Base-by-base conservation (phyloP, 1,140 invertebrate genomes). In the Dysdera silvatica region DNA sequence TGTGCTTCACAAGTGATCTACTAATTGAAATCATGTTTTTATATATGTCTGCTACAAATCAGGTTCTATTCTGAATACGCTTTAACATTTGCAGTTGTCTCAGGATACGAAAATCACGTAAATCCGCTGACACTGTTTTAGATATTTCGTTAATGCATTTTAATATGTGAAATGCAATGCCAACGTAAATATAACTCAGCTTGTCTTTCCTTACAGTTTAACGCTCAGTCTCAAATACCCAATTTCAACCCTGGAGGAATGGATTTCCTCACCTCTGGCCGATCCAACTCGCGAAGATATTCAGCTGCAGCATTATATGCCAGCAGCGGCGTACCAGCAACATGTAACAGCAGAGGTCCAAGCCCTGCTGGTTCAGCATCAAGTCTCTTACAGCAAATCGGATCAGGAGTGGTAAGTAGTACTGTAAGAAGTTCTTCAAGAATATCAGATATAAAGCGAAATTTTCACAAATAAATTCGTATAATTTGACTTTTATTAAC, bases 401-500 rank as follows among this genome's bases (percentile, higher is more conserved):
- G 73, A 56, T 72, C 73, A n/a, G 71, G 71, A 54, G 71, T 74
- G 61, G 72, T 73, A 67, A 70, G 72, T 55, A 12, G 35, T n/a
- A 2, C n/a, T n/a, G n/a, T n/a, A n/a, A n/a, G n/a, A n/a, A n/a
- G n/a, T n/a, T n/a, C n/a, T n/a, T n/a, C n/a, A n/a, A n/a, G n/a
- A n/a, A n/a, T n/a, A n/a, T n/a, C n/a, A n/a, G n/a, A n/a, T n/a
- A n/a, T n/a, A n/a, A n/a, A n/a, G n/a, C n/a, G n/a, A n/a, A n/a
- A n/a, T n/a, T n/a, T n/a, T n/a, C n/a, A n/a, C n/a, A n/a, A n/a
- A n/a, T n/a, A n/a, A n/a, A n/a, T n/a, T n/a, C n/a, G n/a, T n/a
- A n/a, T n/a, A n/a, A n/a, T n/a, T n/a, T n/a, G n/a, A n/a, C n/a
- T n/a, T n/a, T n/a, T n/a, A n/a, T n/a, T n/a, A n/a, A n/a, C n/a